These are phyloP conservation scores for Nesometra sesokonis DNA, from an alignment of 35 echinoderm and acorn worm species.

Conservation along the genomic window DNA sequence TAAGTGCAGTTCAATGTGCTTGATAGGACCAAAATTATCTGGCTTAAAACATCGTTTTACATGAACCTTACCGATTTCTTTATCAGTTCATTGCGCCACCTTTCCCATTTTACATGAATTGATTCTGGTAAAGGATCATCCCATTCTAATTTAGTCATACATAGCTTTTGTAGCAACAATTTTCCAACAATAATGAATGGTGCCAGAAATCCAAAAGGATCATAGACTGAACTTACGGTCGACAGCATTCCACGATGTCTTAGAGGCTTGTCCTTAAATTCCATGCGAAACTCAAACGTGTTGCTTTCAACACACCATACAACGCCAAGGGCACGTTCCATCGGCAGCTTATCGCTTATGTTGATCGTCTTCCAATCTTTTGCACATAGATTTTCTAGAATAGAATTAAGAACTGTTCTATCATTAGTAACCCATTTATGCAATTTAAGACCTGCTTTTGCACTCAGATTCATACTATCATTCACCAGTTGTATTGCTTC, in stretches of 20 bases:
- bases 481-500: conserved; percentile 7
- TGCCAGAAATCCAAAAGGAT: conserved; percentile 21
- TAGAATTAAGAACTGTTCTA: not conserved
- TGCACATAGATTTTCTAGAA: not conserved
- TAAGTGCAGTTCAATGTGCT: not conserved
- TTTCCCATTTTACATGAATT: not conserved
- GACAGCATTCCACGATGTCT: conserved; percentile 21
- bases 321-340: not conserved
- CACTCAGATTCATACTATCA: not conserved
- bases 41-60: not conserved
- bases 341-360: not conserved
- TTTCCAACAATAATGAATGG: not conserved
- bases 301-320: not conserved
- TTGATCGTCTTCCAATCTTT: not conserved
- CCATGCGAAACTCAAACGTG: conserved; percentile 18
- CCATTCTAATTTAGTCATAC: not conserved
- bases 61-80: not conserved
- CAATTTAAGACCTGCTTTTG: not conserved
- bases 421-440: not conserved
- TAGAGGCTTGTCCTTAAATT: not conserved
- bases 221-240: conserved; percentile 31
- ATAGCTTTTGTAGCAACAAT: not conserved
- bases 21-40: not conserved
- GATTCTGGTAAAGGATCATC: not conserved
- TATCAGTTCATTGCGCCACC: not conserved